Base-by-base conservation (phyloP, 2,797 vertebrate species). In the Mus spretus region DNA sequence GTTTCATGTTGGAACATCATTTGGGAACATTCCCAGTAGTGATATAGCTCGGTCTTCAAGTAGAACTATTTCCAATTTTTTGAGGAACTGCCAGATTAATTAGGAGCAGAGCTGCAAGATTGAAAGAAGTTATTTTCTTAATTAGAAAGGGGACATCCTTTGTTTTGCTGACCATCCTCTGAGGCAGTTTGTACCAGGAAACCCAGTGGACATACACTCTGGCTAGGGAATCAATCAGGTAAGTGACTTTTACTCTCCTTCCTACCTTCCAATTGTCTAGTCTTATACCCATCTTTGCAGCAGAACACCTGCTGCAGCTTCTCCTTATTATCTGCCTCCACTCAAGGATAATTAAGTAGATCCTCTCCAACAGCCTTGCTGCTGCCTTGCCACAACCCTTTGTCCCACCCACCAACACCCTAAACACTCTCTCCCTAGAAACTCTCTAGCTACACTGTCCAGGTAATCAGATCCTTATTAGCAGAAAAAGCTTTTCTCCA, bases 111-210 rank as follows among this genome's bases (percentile, higher is more conserved):
- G 26, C 67, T 92, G 89, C 57, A 28, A 19, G 17, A 37, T 1
- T 59, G 81, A 79, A 40, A 19, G 50, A 77, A 75, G 14, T 81
- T 90, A 72, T 15, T 77, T 89, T 28, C 44, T 92, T 90, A 90
- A 92, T 50, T 81, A 91, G 15, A 95, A 93, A 83, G 37, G 26
- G 10, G 19, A 87, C 8, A 80, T 37, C 26, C 26, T 59, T 81
- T 63, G 20, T 92, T 15, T 85, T 34, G 90, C 80, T n/a, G 12
- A 72, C n/a, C 55, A 59, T 82, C n/a, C 37, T 65, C 28, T 12
- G 7, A 94, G 61, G 75, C 44, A 83, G 24, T 12, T 57, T 40
- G 20, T 59, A 19, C 59, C 31, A 26, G 57, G 53, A 95, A 96
- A 94, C 7, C 40, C 75, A 57, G 19, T n/a, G 34, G 11, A 11